Percentiles rank a stretch among this genome's conserved stretches.
Conservation (phyloP, 2,888 invertebrate genomes). For the Torymus tubicola region DNA sequence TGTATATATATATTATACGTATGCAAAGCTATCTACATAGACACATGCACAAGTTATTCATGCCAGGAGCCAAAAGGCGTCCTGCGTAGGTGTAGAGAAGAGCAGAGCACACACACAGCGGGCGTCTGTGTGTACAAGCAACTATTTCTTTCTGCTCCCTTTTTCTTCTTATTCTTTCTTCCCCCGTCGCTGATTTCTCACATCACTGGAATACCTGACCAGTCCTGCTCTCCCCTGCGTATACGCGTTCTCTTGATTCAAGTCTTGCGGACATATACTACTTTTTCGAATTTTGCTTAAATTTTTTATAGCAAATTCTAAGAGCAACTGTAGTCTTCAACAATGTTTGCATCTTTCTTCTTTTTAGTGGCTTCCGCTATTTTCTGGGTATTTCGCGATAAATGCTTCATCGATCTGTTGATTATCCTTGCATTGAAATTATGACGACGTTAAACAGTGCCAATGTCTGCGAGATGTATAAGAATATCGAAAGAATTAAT, state of each 20-base stretch:
- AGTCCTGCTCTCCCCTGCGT: not conserved
- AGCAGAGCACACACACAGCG: too few relatives aligned
- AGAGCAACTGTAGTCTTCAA: not conserved
- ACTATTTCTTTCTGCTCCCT: not conserved
- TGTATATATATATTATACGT: not conserved
- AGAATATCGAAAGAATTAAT: too few relatives aligned
- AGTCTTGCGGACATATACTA: not conserved
- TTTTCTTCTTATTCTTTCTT: constrained; percentile 13
- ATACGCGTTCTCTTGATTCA: constrained; percentile 5
- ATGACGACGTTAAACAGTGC: too few relatives aligned
- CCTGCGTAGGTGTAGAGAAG: constrained; percentile 38
- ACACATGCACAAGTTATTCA: constrained; percentile 14
- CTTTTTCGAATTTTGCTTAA: constrained; percentile 4
- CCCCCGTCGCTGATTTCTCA: constrained; percentile 30
- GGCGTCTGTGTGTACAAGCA: not conserved
- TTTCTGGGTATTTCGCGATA: not conserved
- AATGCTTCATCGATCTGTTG: constrained; percentile 9
- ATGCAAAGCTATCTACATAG: not conserved
- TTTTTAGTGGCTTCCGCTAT: not conserved
- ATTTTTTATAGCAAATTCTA: not conserved
- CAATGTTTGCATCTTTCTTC: not conserved
- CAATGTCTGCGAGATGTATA: too few relatives aligned
- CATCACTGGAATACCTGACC: constrained; percentile 32
- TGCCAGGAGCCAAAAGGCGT: constrained; percentile 64
- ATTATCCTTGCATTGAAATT: too few relatives aligned